Evolutionary conservation across 1,140 invertebrate genomes (phyloP), one percentile per base, ranked within the genome.

Genomic region (Hylaeus volcanicus): DNA sequence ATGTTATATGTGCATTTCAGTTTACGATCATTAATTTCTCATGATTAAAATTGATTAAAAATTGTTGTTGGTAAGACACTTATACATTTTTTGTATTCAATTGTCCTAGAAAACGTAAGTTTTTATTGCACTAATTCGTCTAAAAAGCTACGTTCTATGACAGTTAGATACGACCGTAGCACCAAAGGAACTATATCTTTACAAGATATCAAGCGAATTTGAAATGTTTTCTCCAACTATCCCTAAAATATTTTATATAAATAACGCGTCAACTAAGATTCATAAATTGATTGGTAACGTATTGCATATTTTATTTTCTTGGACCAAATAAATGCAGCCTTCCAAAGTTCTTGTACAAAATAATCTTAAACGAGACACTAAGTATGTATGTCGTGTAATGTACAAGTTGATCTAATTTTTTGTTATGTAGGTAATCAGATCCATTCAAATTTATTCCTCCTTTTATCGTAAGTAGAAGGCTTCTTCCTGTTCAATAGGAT

Each of bases 101-200:
- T 43, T 26, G 15, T 53, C 73, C 14, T 26, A 26, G 39, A 65
- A 72, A 85, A 82, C 26, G 60, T 43, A 68, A 79, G 53, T 45
- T 39, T 81, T 86, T 77, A 81, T 83, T 74, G 70, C 70, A 78
- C 70, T 78, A 72, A 82, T 45, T 80, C 61, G 26, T 81, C 9
- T 60, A 68, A 61, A 73, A 56, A 79, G 51, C 26, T 76, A 73
- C 66, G 51, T 56, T 65, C 68, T 6, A 9, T 11, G 55, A 84
- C 48, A 41, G 39, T n/a, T 79, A 53, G 64, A 53, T 61, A n/a
- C 56, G 68, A 37, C 48, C 48, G 2, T 48, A 68, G 14, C 61
- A 84, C 39, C 61, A 72, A 72, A 75, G 65, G 58, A 76, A 75
- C 55, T 53, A 58, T 56, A 58, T 56, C 51, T 63, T 66, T 39